Evolutionary conservation across 2,888 invertebrate species (phyloP), one percentile per base, ranked within the genome.

Genomic region (Allophyes oxyacanthae): DNA sequence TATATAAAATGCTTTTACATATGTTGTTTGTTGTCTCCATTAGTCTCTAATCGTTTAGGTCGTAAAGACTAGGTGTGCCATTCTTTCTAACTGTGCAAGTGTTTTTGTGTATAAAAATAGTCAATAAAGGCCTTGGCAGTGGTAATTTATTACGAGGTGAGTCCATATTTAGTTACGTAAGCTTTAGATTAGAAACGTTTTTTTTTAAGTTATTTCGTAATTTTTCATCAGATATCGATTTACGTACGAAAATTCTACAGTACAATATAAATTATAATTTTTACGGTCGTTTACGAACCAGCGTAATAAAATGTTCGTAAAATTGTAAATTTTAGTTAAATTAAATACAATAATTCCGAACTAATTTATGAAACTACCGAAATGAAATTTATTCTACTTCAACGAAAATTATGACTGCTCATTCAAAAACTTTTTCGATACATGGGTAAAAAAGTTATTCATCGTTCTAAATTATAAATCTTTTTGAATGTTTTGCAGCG

Each of bases 11-110:
- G 64, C 72, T 70, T 66, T 57, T 73, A 64, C 56, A 58, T 44
- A 28, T 75, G 69, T 62, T 66, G 38, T 63, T 65, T 53, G 56
- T 67, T 60, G 59, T 64, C 43, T 30, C 53, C 42, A 48, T 67
- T 64, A 64, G 53, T 57, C 44, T 60, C 9, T 75, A 63, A 75
- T 56, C 9, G 58, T 64, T 30, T 60, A 60, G 33, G 13, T 57
- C 30, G 44, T 64, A 57, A 61, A 64, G 11, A 44, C 28, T 65
- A 57, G 54, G 60, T 72, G 72, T 62, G 69, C 42, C 26, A 37
- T 58, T 65, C 30, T 51, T 52, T 69, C 15, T 59, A 57, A 64
- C 55, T 59, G 75, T 75, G 73, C 41, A 36, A 67, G 73, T 75
- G 73, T 73, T 55, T 41, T 60, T 54, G 68, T 75, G 75, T 57